Conservation (phyloP, 1,140 invertebrate genomes). For the Drosophila pachea region DNA sequence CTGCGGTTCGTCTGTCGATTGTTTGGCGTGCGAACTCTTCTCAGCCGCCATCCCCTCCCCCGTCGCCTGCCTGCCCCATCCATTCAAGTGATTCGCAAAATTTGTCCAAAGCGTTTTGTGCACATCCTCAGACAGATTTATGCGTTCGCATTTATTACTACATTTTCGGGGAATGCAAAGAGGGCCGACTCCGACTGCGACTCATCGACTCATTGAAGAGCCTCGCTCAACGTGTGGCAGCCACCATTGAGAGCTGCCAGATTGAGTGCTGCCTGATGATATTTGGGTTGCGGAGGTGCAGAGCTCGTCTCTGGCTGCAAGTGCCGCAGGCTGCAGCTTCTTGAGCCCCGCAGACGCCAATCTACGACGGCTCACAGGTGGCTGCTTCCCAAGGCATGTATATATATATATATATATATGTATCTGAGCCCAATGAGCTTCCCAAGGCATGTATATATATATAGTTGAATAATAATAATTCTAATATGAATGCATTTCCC, state of each 20-base stretch:
- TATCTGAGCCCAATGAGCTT: too few species aligned
- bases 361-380: not conserved
- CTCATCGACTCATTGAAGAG: not conserved
- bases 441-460: too few species aligned
- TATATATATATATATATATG: too few species aligned
- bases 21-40: constrained; percentile 70
- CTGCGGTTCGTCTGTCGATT: constrained; percentile 73
- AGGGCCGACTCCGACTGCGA: constrained; percentile 1
- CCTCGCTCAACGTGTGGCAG: constrained; percentile 11
- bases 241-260: constrained; percentile 25
- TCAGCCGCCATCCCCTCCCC: constrained; percentile 2
- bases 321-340: too few species aligned
- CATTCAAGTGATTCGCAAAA: constrained; percentile 68
- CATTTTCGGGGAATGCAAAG: constrained; percentile 57
- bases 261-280: constrained; percentile 34
- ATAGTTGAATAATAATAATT: too few species aligned
- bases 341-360: too few species aligned
- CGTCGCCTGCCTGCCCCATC: not conserved
- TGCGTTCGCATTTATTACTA: constrained; percentile 66
- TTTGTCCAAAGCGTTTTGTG: constrained; percentile 73
- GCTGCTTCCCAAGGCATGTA: too few species aligned
- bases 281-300: constrained; percentile 21
- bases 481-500: too few species aligned
- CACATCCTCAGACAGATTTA: constrained; percentile 62
- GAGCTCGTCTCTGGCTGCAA: too few species aligned